Evolutionary conservation across 2,888 invertebrate genomes (phyloP), one percentile per base, ranked within the genome.

Genomic region (Hartigia nigra): DNA sequence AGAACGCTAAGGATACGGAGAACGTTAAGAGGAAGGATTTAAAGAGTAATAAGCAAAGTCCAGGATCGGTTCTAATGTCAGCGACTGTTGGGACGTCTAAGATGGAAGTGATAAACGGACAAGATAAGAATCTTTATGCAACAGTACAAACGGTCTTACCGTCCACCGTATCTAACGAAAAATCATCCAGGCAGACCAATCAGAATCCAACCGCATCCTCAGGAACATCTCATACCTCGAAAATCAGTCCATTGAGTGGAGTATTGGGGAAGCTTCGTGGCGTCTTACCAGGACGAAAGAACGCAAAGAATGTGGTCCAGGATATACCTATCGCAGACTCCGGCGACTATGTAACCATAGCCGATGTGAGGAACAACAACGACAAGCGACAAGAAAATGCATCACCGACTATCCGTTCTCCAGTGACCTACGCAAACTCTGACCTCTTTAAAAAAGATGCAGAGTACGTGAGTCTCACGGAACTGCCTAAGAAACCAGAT

Each of bases 271-370:
- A 95, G 92, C 92, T 96, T 80, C 90, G 92, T 32, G 93, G 94
- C 82, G 92, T 93, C 79, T 89, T 93, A 81, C 91, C 91, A 3
- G 72, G 72, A n/a, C 12, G 32, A 31, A 76, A 80, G 75, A 55
- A 55, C 9, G 5, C 55, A 55, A 83, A 83, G 14, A 76, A 74
- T 9, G 77, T 77, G 11, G 78, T 81, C 12, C 85, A 84, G 23
- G 87, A 86, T 1, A 4, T 35, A 70, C 80, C 78, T 37, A 70
- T 81, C 74, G 84, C 84, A 74, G 95, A 95, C 91, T 93, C 94
- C 80, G 97, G 96, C 84, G 97, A 97, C 92, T 97, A 97, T 91
- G 97, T 97, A 12, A 97, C 96, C 76, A 96, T 97, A 88, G 95
- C 96, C 72, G 97, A 97, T 91, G 95, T 96, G 78, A 94, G 95